Base-by-base conservation (phyloP, 2,113 vertebrate genomes). In the Neotoma lepida region DNA sequence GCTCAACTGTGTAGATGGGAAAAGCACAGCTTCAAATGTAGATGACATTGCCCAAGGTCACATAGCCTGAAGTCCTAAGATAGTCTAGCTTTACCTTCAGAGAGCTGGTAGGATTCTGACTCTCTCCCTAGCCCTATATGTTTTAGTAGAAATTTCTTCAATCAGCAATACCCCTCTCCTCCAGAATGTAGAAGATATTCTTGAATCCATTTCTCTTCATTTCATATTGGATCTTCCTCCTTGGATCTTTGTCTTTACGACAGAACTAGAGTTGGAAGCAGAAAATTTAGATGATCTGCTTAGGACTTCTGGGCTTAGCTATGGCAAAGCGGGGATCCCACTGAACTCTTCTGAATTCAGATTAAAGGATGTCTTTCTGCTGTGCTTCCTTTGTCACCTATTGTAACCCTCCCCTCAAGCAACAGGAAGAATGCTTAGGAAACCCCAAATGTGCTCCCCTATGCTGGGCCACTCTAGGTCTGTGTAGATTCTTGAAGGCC, bases 211-310 rank as follows among this genome's bases (percentile, higher is more conserved):
- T 89, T 12, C 13, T 28, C 44, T 86, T 92, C 33, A 82, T 74
- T 94, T 94, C n/a, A 41, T 66, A 56, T 49, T 87, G 46, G 64
- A 18, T 71, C 2, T 46, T 82, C 82, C 4, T 51, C 28, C 17
- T 80, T 78, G n/a, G 33, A 82, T 78, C 20, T 86, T 94, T 88
- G 8, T 71, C 8, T 85, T 94, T 80, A 68, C 0, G 82, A 41
- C 26, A 39, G 18, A 93, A 86, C 6, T 66, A 77, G 28, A 80
- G 63, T 46, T 9, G 2, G 63, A 20, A 51, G 91, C 4, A 33
- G 68, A 95, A 82, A 91, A 66, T 82, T 77, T 68, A 87, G 76
- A 9, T 68, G 51, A 74, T 24, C 88, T 86, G 61, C 30, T 46
- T 5, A 66, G 61, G 41, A 22, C 82, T 35, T 33, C 28, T 66